phyloP scores from a whole-genome alignment of 2,797 vertebrate genomes.

The Zalophus californianus region DNA sequence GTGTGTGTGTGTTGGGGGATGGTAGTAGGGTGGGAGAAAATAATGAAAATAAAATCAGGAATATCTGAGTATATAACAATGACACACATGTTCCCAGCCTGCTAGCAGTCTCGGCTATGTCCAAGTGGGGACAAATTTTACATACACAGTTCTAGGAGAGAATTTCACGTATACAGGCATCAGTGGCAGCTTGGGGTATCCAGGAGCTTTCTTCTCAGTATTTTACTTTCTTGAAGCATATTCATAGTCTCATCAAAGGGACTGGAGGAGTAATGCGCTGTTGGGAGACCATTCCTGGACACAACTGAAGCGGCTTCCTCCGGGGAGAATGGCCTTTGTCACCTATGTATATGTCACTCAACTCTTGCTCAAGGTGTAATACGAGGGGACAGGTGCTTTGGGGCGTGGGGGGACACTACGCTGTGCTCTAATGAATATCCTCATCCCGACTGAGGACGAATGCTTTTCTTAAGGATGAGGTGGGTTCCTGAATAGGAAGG shows the following conservation, averaged over 20 bases:
- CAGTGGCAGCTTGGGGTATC: background rate
- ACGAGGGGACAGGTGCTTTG: background rate
- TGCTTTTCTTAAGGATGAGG: background rate
- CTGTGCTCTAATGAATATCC: background rate
- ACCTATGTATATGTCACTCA: background rate
- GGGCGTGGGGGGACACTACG: background rate
- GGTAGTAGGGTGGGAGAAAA: constrained; percentile 18
- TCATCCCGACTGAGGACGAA: background rate
- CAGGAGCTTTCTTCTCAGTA: background rate
- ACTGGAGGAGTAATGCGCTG: background rate
- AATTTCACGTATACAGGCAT: background rate
- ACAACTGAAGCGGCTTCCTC: background rate
- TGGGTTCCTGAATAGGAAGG: background rate
- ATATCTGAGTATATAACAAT: background rate
- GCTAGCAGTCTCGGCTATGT: background rate
- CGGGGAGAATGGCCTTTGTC: background rate
- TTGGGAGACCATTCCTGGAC: background rate
- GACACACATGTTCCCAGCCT: background rate
- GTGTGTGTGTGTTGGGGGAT: background rate
- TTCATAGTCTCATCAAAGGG: background rate
- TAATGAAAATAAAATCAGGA: constrained; percentile 32
- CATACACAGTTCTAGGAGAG: background rate
- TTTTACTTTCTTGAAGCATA: background rate
- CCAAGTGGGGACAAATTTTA: constrained; percentile 38
- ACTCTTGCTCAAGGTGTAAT: background rate